phyloP scores from a whole-genome alignment of 2,113 vertebrate species.

The Urocitellus parryii region DNA sequence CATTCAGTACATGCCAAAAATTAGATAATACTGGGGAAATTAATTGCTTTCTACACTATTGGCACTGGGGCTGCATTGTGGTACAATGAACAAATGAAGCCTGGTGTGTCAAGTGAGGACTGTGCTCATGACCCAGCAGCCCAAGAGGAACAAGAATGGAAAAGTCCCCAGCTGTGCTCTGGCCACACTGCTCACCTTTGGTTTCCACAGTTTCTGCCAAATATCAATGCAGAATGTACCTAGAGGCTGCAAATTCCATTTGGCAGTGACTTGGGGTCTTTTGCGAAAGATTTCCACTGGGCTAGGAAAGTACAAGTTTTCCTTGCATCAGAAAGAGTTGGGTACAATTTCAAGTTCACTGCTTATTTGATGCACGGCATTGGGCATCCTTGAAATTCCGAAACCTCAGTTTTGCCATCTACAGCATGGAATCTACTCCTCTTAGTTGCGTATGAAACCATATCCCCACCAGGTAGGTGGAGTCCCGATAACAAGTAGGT shows the following conservation, averaged over 20 bases:
- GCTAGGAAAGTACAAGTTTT: neutral
- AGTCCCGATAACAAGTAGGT: neutral
- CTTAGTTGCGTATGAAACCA: neutral
- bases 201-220: slow-evolving; percentile 64
- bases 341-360: neutral
- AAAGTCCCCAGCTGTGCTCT: slow-evolving; percentile 13
- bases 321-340: neutral
- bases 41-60: slow-evolving; percentile 80
- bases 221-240: slow-evolving; percentile 64
- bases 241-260: slow-evolving; percentile 56
- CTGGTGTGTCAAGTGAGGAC: slow-evolving; percentile 68
- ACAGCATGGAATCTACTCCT: neutral
- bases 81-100: slow-evolving; percentile 78
- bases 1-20: slow-evolving; percentile 80
- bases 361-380: neutral
- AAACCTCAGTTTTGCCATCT: neutral
- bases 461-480: fast-evolving
- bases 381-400: neutral
- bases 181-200: slow-evolving; percentile 71
- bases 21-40: slow-evolving; percentile 83
- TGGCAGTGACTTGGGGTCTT: slow-evolving; percentile 57
- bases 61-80: slow-evolving; percentile 72
- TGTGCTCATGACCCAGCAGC: slow-evolving; percentile 47
- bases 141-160: neutral
- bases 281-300: slow-evolving; percentile 41